Evolutionary conservation across 2,888 invertebrate species (phyloP), one percentile per base, ranked within the genome.

Genomic region (Yponomeuta sedellus): DNA sequence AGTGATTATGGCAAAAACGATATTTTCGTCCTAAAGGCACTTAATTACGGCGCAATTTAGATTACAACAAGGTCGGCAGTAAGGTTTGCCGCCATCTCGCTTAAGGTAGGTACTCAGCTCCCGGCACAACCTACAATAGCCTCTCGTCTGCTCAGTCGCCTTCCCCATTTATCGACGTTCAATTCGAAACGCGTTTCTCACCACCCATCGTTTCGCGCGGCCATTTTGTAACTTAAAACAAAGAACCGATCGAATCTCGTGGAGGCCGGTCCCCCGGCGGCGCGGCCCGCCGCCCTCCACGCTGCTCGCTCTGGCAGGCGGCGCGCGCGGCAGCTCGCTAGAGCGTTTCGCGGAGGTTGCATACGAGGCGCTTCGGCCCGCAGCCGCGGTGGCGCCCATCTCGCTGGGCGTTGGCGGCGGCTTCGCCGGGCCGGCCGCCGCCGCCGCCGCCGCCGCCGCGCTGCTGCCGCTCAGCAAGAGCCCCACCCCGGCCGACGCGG

Each of bases 401-500:
- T 97, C 97, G 82, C 97, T 97, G 72, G 77, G 78, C 68, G 72
- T 68, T 52, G 64, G 40, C 56, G 64, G 94, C 94, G 83, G 94
- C 93, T 84, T 91, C 92, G 85, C 88, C 94, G 81, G 92, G 93
- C 93, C 72, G 85, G 94, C 83, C 92, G 94, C 92, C 93, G 95
- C 93, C 70, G 94, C 83, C 92, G 94, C 92, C n/a, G n/a, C n/a
- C n/a, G n/a, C n/a, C 93, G 95, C 93, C 70, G 92, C 93, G 83
- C 92, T 95, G 83, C 93, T 95, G 89, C 94, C 94, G 82, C 92
- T 96, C 76, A 95, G 94, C 92, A 96, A 96, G 93, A 95, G 95
- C 86, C 90, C 90, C 76, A 95, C 96, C 83, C 96, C 96, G 73
- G 95, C 95, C 73, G 96, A 96, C 91, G 92, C 93, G 78, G 92